phyloP scores from a whole-genome alignment of 2,888 invertebrate genomes.

The Gymnoscelis rufifasciata region DNA sequence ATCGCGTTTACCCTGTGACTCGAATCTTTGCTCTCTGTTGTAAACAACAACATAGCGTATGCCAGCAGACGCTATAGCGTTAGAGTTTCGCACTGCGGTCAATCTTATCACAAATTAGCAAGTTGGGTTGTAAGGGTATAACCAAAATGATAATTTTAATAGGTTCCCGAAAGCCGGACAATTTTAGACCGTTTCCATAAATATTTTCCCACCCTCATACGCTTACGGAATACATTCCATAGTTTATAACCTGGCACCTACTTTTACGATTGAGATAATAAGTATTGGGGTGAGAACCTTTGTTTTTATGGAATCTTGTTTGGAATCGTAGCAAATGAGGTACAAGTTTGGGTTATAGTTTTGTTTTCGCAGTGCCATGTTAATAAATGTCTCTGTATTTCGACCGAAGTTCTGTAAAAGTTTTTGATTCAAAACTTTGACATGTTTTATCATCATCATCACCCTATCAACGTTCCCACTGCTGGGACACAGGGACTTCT shows the following conservation, averaged over 20 bases:
- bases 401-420: neutral
- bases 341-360: constrained; percentile 10
- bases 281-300: constrained; percentile 40
- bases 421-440: neutral
- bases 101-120: too few species aligned
- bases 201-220: constrained; percentile 44
- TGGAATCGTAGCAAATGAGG: constrained; percentile 39
- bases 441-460: too few species aligned
- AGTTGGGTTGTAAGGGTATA: too few species aligned
- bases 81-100: too few species aligned
- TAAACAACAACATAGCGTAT: too few species aligned
- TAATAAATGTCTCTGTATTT: neutral
- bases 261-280: constrained; percentile 47
- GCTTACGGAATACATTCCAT: constrained; percentile 56
- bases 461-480: too few species aligned
- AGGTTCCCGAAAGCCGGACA: constrained; percentile 32
- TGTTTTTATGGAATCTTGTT: constrained; percentile 46
- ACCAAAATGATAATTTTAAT: neutral
- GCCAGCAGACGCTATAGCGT: too few species aligned
- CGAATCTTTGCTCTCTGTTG: too few species aligned
- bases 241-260: constrained; percentile 54
- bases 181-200: constrained; percentile 33
- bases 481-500: too few species aligned
- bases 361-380: neutral
- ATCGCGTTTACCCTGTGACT: too few species aligned